Base-by-base conservation (phyloP, 2,113 vertebrate species). In the Protobothrops flavoviridis region DNA sequence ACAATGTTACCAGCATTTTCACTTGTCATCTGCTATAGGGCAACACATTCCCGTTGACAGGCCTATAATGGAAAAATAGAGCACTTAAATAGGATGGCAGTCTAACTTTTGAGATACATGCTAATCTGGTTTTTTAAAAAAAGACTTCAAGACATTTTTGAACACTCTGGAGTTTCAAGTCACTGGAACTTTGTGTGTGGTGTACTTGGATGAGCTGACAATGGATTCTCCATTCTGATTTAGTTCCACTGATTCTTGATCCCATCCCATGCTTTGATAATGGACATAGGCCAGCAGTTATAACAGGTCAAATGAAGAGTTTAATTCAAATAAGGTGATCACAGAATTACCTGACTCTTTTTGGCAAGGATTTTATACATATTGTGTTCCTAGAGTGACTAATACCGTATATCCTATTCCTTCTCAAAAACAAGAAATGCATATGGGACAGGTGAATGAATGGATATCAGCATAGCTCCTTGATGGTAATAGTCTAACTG, bases 21-120 rank as follows among this genome's bases (percentile, higher is more conserved):
- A 98, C 98, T 98, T 98, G 98, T 98, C 98, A 98, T 97, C 96
- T 98, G 97, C 97, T 97, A 98, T 97, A 98, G 97, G 97, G 97
- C 97, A 98, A 98, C 97, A 97, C 96, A 98, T 97, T 98, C 97
- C 95, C 97, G 95, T 97, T 98, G 98, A 98, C 98, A 98, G 97
- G 95, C 96, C 96, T 97, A 97, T 98, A 98, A 98, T 98, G 97
- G 97, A 98, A 98, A 98, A 98, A 98, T 97, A 97, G 96, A 98
- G 97, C 97, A 98, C 97, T 98, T 98, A 98, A 98, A 97, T 97
- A 97, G 97, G 97, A 98, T 98, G 97, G 97, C 93, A 96, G 95
- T 96, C 97, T 97, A 98, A 98, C 97, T 98, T 98, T 98, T 96
- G 97, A 97, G 97, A 97, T 98, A 97, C 97, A 98, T 98, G 97